A percentile compares a stretch with the other conserved stretches of the same genome.
Evolutionary conservation across 2,797 vertebrate species (phyloP).

Genomic region (Acridotheres tristis): DNA sequence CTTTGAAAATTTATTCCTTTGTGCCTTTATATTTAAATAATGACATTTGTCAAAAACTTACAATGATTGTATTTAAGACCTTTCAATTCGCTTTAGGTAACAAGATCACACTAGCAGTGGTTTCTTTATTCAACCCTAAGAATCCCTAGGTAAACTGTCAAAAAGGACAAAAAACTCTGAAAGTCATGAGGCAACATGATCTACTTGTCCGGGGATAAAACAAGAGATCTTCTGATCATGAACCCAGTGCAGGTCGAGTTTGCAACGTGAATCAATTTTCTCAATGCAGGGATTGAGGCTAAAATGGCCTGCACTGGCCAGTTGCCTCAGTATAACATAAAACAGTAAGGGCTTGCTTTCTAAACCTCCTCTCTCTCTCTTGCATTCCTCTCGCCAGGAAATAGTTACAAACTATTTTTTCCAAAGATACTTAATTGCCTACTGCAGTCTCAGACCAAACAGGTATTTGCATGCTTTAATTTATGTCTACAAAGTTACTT

Average conservation of each 20-base stretch:
- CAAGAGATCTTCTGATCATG: neutral
- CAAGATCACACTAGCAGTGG: neutral
- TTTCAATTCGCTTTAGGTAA: neutral
- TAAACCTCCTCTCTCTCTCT: neutral
- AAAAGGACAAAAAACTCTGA: neutral
- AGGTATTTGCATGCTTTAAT: conserved; percentile 20
- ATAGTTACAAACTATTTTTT: neutral
- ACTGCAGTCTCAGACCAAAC: neutral
- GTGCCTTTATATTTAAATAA: conserved; percentile 16
- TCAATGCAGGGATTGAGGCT: neutral
- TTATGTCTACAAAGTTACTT: neutral
- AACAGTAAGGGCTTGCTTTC: neutral
- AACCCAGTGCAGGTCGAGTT: neutral
- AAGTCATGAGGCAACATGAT: neutral
- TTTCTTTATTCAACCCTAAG: neutral
- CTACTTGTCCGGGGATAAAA: neutral
- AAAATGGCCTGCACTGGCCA: neutral
- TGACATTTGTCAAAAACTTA: conserved; percentile 5
- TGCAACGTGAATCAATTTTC: neutral
- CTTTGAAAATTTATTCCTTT: conserved; percentile 17
- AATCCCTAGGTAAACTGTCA: neutral
- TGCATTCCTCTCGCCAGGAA: neutral
- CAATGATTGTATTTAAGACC: neutral
- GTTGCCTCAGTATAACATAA: neutral
- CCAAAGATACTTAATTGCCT: neutral